Base-by-base conservation (phyloP, 2,113 vertebrate species). In the Dicentrarchus labrax region DNA sequence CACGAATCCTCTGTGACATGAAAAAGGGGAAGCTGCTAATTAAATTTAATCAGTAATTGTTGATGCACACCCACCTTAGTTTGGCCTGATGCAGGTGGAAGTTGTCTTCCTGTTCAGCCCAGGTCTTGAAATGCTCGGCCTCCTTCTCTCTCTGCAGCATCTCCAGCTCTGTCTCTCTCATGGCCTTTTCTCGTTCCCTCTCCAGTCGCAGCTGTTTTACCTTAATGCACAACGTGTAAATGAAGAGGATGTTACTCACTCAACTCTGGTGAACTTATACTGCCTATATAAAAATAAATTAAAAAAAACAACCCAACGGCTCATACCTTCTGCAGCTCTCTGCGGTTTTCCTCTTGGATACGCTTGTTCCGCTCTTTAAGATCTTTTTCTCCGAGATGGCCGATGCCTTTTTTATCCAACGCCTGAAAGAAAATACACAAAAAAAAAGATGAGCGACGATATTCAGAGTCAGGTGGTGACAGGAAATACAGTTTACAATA, bases 1-100 rank as follows among this genome's bases (percentile, higher is more conserved):
- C 10, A 9, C 16, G 50, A 50, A 66, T 9, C n/a, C 21, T 36
- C 57, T n/a, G 12, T 12, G 36, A 47, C 53, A 16, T 24, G 8
- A 30, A 61, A 38, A 36, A 21, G 13, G 10, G 30, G 65, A 69
- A 13, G 59, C 9, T 8, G 22, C 21, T 16, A 1, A n/a, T 30
- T 50, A 39, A 17, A 10, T 19, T 43, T 16, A 13, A 15, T 22
- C 17, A 53, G 5, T 4, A 19, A 48, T 48, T 15, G 24, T 41
- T 71, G 59, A 24, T 15, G 39, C 7, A 56, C 6, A 71, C 92
- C 24, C 39, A 97, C 97, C 98, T 93, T 30, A 99, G 95, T 93
- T 99, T 99, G 88, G 98, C 98, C 91, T 99, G 98, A 4, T 98
- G 98, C 70, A 99, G 93, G 83, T 99, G 98, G 93, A 99, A 99